Percentiles rank a stretch among this genome's conserved stretches.
Conservation (phyloP, 37 sponge, comb jelly and placozoan species). For the Lycopodina hypogea region DNA sequence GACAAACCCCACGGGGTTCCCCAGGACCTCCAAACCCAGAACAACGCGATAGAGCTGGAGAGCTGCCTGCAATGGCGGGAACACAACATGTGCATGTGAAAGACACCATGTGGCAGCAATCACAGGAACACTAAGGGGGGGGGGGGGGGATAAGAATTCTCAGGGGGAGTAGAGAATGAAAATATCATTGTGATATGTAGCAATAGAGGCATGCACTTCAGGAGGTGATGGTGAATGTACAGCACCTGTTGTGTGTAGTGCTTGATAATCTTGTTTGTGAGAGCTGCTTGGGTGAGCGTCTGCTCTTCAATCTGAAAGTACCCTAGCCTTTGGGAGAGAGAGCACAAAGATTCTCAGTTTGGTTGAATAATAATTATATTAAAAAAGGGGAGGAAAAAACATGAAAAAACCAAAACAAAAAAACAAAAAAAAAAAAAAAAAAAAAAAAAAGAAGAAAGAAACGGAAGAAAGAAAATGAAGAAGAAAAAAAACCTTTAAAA, state of each 20-base stretch:
- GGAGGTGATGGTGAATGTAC: too few species aligned
- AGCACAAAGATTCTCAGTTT: not conserved
- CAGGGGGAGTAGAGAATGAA: too few species aligned
- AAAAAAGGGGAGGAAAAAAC: too few species aligned
- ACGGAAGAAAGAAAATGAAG: too few species aligned
- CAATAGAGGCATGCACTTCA: too few species aligned
- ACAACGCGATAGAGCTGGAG: constrained; percentile 68
- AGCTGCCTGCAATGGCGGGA: constrained; percentile 34
- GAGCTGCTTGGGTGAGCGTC: constrained; percentile 38
- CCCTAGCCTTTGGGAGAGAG: constrained; percentile 69
- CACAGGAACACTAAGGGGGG: too few species aligned
- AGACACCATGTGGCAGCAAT: not conserved
- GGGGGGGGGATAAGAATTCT: too few species aligned
- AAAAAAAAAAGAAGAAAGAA: not conserved
- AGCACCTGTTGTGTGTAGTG: constrained; percentile 80
- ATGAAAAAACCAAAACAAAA: too few species aligned
- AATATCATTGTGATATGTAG: too few species aligned
- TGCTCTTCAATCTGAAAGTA: constrained; percentile 49
- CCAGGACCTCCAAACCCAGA: constrained; percentile 82
- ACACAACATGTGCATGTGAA: not conserved
- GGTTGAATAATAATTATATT: not conserved
- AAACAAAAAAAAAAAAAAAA: too few species aligned
- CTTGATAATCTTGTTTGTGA: constrained; percentile 40
- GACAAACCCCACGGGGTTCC: constrained; percentile 83
- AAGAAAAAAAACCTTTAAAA: too few species aligned